Base-by-base conservation (phyloP, 2,797 vertebrate genomes). In the Chrysocyon brachyurus region DNA sequence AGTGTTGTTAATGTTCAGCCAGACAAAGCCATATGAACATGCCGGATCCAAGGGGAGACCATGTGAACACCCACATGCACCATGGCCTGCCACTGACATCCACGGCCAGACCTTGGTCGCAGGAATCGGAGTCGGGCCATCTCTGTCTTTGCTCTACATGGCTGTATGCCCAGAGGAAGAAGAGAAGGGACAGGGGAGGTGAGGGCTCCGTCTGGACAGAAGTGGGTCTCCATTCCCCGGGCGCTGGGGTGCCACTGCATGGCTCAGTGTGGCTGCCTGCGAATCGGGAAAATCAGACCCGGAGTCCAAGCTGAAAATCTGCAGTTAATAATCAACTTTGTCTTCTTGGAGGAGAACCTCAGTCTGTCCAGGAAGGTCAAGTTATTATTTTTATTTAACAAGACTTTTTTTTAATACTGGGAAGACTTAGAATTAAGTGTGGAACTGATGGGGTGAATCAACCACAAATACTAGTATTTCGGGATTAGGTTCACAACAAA, bases 31-130 rank as follows among this genome's bases (percentile, higher is more conserved):
- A 2, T 36, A 3, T 49, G 75, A 11, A 11, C 0, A 26, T 31
- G 15, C 0, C 0, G 0, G n/a, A 15, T 7, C 36, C 24, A 21
- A 4, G 7, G 5, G 17, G 66, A 73, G 40, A 6, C 56, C 28
- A 1, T 11, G 3, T 7, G 3, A 10, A n/a, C 24, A 28, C 79
- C 24, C 24, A 19, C 28, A 3, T 0, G 14, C 0, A 4, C 1
- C 5, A 56, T 7, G 46, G 57, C 64, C 64, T 10, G 64, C 64
- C 64, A 33, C 12, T 10, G n/a, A 68, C 64, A 17, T 33, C n/a
- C n/a, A 19, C 3, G 2, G n/a, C 64, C 64, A 68, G 64, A 68
- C 64, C 64, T 68, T 19, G 4, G 64, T 68, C 1, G 16, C 64
- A 19, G 64, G n/a, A n/a, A 66, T 3, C 12, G 8, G 3, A n/a